Conservation (phyloP, 2,797 vertebrate genomes). For the Sciaenops ocellatus region DNA sequence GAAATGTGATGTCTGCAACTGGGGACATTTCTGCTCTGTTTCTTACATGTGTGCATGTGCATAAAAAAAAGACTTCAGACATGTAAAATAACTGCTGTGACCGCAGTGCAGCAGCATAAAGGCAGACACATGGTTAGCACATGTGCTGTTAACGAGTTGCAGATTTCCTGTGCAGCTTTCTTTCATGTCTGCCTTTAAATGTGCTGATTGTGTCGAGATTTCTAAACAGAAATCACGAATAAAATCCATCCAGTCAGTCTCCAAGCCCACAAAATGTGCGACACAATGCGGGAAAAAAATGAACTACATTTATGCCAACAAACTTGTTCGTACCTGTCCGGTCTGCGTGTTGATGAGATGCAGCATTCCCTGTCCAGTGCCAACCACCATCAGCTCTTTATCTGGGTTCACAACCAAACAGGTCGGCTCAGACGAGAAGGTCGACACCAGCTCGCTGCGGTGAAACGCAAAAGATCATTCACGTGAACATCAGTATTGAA, state of each 20-base stretch:
- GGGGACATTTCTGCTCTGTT: not conserved
- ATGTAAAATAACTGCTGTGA: not conserved
- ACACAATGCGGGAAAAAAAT: not conserved
- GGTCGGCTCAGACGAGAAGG: slow-evolving; percentile 78
- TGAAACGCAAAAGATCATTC: slow-evolving; percentile 7
- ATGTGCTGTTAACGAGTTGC: not conserved
- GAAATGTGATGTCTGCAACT: not conserved
- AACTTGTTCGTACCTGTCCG: slow-evolving; percentile 81
- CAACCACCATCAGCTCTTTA: slow-evolving; percentile 83
- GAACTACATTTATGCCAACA: not conserved
- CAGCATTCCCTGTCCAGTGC: slow-evolving; percentile 85
- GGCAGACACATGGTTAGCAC: not conserved
- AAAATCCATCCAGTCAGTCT: not conserved
- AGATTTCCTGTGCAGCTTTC: not conserved
- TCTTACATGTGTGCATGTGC: not conserved
- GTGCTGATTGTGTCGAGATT: not conserved
- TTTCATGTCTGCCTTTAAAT: not conserved
- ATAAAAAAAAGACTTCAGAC: not conserved
- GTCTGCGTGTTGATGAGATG: slow-evolving; percentile 86
- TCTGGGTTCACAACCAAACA: slow-evolving; percentile 81
- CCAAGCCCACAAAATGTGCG: not conserved
- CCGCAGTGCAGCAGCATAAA: not conserved
- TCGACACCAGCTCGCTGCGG: slow-evolving; percentile 79
- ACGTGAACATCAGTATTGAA: not conserved
- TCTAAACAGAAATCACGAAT: not conserved